These are phyloP conservation scores for Sinocyclocheilus rhinocerous DNA, from an alignment of 2,113 vertebrate species.

Conservation along the genomic window DNA sequence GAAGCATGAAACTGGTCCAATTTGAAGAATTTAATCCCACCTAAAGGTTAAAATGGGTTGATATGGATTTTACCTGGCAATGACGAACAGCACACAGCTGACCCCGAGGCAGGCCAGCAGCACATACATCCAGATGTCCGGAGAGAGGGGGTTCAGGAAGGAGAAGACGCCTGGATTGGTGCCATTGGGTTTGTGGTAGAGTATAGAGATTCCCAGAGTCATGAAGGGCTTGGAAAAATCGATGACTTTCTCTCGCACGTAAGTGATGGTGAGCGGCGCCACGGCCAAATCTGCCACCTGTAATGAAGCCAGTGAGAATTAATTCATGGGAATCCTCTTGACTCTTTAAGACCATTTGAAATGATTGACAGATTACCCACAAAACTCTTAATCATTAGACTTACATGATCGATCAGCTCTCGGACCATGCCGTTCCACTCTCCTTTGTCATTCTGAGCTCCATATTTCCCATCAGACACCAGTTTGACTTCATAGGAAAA, in stretches of 20 bases:
- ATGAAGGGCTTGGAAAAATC: slow-evolving; percentile 99
- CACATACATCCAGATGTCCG: slow-evolving; percentile 99
- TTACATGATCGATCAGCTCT: slow-evolving; percentile 97
- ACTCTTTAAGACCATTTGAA: neutral
- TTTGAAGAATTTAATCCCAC: neutral
- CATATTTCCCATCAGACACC: slow-evolving; percentile 96
- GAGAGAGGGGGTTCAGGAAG: slow-evolving; percentile 94
- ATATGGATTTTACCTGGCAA: slow-evolving; percentile 85
- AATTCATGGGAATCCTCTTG: neutral
- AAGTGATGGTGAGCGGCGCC: slow-evolving; percentile 96
- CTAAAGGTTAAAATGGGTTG: neutral
- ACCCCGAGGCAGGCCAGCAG: slow-evolving; percentile 95
- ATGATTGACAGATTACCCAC: neutral
- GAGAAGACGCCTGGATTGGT: slow-evolving; percentile 97
- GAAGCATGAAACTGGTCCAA: neutral
- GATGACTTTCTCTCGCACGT: slow-evolving; percentile 96
- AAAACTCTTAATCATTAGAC: slow-evolving; percentile 55
- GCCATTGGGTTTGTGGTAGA: slow-evolving; percentile 96
- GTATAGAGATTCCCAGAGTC: slow-evolving; percentile 96
- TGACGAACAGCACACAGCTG: slow-evolving; percentile 97
- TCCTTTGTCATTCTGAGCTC: slow-evolving; percentile 96
- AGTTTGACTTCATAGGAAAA: slow-evolving; percentile 96
- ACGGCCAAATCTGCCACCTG: slow-evolving; percentile 97
- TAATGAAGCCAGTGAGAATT: neutral
- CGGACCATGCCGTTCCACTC: slow-evolving; percentile 99